These are phyloP conservation scores for Pteropus rufus DNA, from an alignment of 2,797 vertebrate genomes.

Conservation along the genomic window DNA sequence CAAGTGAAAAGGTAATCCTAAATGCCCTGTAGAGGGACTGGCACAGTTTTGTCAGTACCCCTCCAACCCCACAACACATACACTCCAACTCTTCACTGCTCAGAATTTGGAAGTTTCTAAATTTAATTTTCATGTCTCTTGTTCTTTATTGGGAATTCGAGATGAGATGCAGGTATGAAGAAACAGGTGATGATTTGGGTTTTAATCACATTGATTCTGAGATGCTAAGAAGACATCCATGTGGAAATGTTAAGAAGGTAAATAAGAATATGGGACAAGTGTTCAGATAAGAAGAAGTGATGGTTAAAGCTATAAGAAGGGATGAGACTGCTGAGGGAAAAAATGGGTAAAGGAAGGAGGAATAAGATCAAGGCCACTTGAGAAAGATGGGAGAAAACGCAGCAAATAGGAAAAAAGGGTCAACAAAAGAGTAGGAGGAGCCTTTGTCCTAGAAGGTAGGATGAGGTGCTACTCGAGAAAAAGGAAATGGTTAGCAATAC, in stretches of 20 bases:
- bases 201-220: neutral
- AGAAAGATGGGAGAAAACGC: neutral
- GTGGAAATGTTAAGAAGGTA: neutral
- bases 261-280: neutral
- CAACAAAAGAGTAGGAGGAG: neutral
- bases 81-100: neutral
- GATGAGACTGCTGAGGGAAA: neutral
- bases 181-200: neutral
- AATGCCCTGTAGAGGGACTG: neutral
- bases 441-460: neutral
- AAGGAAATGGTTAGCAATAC: neutral
- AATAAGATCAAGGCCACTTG: neutral
- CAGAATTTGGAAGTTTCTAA: slow-evolving; percentile 1
- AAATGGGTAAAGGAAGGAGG: too few species aligned
- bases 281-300: neutral
- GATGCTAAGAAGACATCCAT: neutral
- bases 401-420: neutral
- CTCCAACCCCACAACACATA: neutral
- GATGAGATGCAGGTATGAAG: neutral
- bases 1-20: neutral
- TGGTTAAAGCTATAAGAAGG: neutral
- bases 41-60: neutral
- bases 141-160: neutral
- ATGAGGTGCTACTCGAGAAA: neutral
- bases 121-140: neutral